A percentile compares a stretch with the other conserved stretches of the same genome.
Evolutionary conservation across 2,888 invertebrate species (phyloP).

Genomic region (Catonia carolina): DNA sequence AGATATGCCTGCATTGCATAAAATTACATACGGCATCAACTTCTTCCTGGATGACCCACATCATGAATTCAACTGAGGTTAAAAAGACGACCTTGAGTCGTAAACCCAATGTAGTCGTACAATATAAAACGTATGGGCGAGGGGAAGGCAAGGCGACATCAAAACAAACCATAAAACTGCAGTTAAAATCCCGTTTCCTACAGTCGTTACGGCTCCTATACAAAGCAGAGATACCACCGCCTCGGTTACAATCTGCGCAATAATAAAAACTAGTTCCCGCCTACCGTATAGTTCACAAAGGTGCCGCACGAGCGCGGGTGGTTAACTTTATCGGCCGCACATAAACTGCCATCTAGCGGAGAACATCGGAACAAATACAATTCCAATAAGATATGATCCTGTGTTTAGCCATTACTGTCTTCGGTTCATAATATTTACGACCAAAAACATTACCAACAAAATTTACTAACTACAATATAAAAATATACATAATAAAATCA

Average conservation of each 20-base stretch:
- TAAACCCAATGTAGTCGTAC: slow-evolving; percentile 1
- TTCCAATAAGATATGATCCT: too few species aligned
- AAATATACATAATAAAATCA: too few species aligned
- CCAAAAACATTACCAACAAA: too few species aligned
- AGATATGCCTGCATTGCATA: too few species aligned
- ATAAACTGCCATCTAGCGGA: neutral
- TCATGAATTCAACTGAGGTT: neutral
- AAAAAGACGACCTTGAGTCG: slow-evolving; percentile 2
- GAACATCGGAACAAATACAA: neutral
- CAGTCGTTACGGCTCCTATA: slow-evolving; percentile 12
- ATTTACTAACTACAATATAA: too few species aligned
- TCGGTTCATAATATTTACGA: neutral
- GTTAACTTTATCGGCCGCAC: slow-evolving; percentile 22
- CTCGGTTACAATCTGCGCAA: slow-evolving; percentile 9
- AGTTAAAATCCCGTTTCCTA: slow-evolving; percentile 23
- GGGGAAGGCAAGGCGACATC: slow-evolving; percentile 25
- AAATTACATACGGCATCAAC: too few species aligned
- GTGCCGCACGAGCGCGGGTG: slow-evolving; percentile 23
- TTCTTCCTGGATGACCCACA: neutral
- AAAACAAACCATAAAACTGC: slow-evolving; percentile 35
- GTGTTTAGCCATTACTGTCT: neutral
- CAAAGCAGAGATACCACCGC: neutral
- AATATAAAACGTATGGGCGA: neutral
- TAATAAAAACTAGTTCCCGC: slow-evolving; percentile 22
- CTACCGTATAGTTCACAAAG: slow-evolving; percentile 15